Evolutionary conservation across 2,797 vertebrate genomes (phyloP), one percentile per base, ranked within the genome.

Genomic region (Macropus fuliginosus): DNA sequence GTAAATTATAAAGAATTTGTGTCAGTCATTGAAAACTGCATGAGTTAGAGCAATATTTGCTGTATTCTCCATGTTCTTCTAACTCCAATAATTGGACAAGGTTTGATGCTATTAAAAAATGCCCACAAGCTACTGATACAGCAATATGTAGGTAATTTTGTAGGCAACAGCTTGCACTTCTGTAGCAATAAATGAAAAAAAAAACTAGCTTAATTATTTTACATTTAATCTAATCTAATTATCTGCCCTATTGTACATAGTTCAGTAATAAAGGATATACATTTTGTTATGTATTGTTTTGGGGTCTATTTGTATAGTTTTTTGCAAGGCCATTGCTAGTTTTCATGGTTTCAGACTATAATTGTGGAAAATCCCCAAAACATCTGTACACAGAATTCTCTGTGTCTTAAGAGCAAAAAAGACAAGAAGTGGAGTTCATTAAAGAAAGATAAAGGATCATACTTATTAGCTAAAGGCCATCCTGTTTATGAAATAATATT

Each of bases 341-440:
- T 18, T 91, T 91, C 54, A 55, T 34, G 29, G 29, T 56, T 93
- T 0, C 0, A 81, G 50, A 59, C 13, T 1, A 40, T 50, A 54
- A 66, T 46, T 46, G 34, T 57, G 50, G 62, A 91, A 92, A 92
- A 55, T 24, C 56, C 62, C 91, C 40, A 94, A 57, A 96, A 90
- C 62, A 95, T 66, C 91, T 92, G 90, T 57, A 81, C n/a, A 46
- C 24, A 90, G 27, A 50, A 91, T 46, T 46, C 0, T 0, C 55
- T 57, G 54, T 56, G 91, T 91, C 92, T 94, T 66, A 29, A 94
- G 95, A 90, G 62, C 28, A 92, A 52, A 93, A 97, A 91, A 13
- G 62, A 31, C 16, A 57, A 62, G 94, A 66, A 90, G 92, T 29
- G 16, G 74, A 92, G 31, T 46, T 94, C 95, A 95, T 66, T 28